Conservation (phyloP, 2,113 vertebrate genomes). For the Penelope pileata region DNA sequence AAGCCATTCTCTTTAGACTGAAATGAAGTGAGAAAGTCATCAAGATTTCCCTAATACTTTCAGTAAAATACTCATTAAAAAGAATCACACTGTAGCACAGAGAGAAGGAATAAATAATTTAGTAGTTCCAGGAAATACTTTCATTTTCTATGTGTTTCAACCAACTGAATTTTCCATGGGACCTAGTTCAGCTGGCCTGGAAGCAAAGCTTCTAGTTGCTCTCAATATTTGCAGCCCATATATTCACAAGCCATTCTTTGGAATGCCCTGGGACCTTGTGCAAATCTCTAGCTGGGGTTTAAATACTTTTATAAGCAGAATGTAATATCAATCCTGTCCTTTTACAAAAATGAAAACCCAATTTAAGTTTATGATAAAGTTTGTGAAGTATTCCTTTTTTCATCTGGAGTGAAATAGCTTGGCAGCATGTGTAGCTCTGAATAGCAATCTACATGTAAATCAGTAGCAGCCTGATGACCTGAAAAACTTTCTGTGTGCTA, state of each 20-base stretch:
- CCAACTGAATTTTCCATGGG: not conserved
- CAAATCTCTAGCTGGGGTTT: not conserved
- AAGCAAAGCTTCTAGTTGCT: not conserved
- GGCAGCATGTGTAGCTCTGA: not conserved
- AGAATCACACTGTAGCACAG: not conserved
- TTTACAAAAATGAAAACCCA: not conserved
- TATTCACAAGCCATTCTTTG: not conserved
- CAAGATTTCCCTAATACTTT: not conserved
- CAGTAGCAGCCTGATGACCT: not conserved
- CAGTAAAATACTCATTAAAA: not conserved
- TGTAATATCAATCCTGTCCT: not conserved
- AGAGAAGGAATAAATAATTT: not conserved
- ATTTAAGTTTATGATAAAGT: not conserved
- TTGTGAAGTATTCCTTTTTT: constrained; percentile 10
- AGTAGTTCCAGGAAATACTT: not conserved
- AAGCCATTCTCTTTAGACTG: no score
- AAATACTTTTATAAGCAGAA: not conserved
- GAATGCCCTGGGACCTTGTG: not conserved
- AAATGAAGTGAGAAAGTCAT: not conserved
- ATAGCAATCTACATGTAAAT: constrained; percentile 44
- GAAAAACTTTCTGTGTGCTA: not conserved
- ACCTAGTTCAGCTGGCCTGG: not conserved
- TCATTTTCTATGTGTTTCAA: not conserved
- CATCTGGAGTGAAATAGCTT: not conserved
- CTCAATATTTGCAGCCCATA: not conserved